These are phyloP conservation scores for Trematomus loennbergii DNA, from an alignment of 2,113 vertebrate species.

Conservation along the genomic window DNA sequence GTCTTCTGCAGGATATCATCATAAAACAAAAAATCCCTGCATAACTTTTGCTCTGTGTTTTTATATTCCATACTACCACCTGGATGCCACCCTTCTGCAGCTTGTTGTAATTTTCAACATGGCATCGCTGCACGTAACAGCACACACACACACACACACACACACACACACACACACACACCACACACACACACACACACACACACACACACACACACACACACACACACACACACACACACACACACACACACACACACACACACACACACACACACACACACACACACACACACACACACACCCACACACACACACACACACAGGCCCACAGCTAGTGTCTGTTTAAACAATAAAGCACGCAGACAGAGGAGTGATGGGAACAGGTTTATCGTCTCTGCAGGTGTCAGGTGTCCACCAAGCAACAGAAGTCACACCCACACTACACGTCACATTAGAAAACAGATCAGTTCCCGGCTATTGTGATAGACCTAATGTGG, in stretches of 20 bases:
- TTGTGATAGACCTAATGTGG: constrained; percentile 48
- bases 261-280: no score
- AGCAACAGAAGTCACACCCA: constrained; percentile 17
- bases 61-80: neutral
- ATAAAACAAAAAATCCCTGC: neutral
- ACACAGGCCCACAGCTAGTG: neutral
- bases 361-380: constrained; percentile 4
- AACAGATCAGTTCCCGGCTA: constrained; percentile 38
- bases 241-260: no score
- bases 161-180: neutral
- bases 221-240: constrained; percentile 11
- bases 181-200: neutral
- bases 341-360: constrained; percentile 56
- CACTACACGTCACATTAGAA: constrained; percentile 14
- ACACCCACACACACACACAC: no score
- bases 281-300: no score
- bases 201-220: neutral
- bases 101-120: constrained; percentile 51
- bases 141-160: neutral
- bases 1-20: neutral
- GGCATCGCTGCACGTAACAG: neutral
- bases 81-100: neutral
- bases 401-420: constrained; percentile 53
- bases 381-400: constrained; percentile 65
- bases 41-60: neutral